phyloP scores from a whole-genome alignment of 2,113 vertebrate species.

The Sula dactylatra region DNA sequence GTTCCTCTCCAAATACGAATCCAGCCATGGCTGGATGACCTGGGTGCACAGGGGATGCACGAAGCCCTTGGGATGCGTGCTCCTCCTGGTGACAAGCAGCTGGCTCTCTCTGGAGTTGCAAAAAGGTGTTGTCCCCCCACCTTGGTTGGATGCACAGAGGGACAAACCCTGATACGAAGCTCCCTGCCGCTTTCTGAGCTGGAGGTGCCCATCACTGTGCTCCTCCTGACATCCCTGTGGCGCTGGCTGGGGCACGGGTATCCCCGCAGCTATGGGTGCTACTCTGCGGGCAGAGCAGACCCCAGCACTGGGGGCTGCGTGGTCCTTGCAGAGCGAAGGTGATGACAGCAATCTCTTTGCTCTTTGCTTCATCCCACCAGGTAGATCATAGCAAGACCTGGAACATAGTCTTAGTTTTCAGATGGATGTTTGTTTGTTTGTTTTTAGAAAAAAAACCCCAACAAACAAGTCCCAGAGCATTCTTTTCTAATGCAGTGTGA shows the following conservation, averaged over 20 bases:
- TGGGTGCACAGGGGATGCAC: neutral
- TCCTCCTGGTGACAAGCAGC: neutral
- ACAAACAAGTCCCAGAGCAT: neutral
- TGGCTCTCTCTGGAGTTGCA: neutral
- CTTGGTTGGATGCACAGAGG: neutral
- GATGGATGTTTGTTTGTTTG: neutral
- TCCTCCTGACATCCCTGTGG: neutral
- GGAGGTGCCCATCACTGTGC: neutral
- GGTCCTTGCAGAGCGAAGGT: neutral
- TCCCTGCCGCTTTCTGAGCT: neutral
- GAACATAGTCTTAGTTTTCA: neutral
- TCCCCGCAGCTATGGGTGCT: fast-evolving
- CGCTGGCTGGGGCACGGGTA: neutral
- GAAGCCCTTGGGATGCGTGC: neutral
- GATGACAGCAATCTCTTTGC: neutral
- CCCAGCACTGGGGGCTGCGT: fast-evolving
- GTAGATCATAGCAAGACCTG: neutral
- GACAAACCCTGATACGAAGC: neutral
- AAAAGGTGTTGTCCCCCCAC: neutral
- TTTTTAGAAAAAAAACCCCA: too few species aligned
- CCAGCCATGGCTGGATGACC: neutral
- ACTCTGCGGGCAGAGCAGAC: neutral
- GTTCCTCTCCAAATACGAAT: neutral
- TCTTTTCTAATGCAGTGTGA: neutral
- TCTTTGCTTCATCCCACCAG: neutral